These are phyloP conservation scores for Sebastolobus alascanus DNA, from an alignment of 2,797 vertebrate species.

Conservation along the genomic window DNA sequence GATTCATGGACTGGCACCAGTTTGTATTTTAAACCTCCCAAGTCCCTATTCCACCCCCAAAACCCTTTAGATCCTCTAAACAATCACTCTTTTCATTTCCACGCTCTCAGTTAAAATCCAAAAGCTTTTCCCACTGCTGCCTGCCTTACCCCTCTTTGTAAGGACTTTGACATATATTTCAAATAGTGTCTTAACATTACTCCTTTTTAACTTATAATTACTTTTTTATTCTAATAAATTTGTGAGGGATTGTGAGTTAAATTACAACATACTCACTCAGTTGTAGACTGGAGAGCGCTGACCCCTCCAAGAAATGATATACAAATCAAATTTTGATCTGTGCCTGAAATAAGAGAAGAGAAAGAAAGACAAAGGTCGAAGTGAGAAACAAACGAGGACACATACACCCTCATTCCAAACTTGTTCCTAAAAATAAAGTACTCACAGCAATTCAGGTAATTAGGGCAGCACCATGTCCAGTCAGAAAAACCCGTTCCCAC, in stretches of 20 bases:
- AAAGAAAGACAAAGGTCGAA: slow-evolving; percentile 6
- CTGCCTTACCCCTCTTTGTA: slow-evolving; percentile 15
- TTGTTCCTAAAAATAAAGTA: slow-evolving; percentile 54
- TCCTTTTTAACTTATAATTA: background rate
- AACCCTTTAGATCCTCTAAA: slow-evolving; percentile 34
- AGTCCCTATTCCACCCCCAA: slow-evolving; percentile 20
- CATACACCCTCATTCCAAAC: slow-evolving; percentile 11
- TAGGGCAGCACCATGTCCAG: slow-evolving; percentile 49
- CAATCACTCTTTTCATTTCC: slow-evolving; percentile 29
- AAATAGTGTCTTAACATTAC: background rate
- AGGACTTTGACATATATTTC: background rate
- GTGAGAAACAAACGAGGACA: background rate
- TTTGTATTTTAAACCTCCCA: slow-evolving; percentile 31
- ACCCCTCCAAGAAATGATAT: background rate
- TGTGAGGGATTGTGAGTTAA: background rate
- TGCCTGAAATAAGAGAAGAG: slow-evolving; percentile 16
- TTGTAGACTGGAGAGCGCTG: background rate
- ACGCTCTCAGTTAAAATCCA: slow-evolving; percentile 1
- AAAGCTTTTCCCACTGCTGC: slow-evolving; percentile 20
- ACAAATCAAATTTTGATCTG: background rate
- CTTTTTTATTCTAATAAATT: slow-evolving; percentile 1
- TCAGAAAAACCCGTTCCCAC: slow-evolving; percentile 32
- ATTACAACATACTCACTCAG: background rate
- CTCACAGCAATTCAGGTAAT: slow-evolving; percentile 45
- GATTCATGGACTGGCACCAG: slow-evolving; percentile 16